Conservation (phyloP, 2,113 vertebrate species). For the Phylloscopus trochilus region DNA sequence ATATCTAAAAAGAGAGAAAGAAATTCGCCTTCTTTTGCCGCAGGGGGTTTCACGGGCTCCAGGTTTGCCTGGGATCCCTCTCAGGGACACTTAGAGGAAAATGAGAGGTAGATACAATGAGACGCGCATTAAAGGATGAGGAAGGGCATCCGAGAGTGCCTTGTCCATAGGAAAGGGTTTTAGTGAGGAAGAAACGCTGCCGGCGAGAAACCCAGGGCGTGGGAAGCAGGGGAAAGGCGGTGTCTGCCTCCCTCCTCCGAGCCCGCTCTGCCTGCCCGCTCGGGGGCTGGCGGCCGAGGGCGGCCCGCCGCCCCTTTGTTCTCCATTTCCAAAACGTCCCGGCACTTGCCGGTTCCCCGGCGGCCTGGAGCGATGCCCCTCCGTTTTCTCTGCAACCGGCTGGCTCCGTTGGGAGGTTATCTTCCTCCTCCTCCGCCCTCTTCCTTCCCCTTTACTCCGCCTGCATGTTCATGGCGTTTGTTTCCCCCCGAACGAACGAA, state of each 20-base stretch:
- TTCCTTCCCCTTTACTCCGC: not conserved
- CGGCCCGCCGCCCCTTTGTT: not conserved
- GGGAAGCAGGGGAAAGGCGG: not conserved
- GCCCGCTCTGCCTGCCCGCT: not conserved
- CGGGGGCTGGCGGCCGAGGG: no score
- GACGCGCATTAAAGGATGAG: not conserved
- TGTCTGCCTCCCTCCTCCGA: fast-evolving
- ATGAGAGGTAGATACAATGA: not conserved
- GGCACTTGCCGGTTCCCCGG: not conserved
- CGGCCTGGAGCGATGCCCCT: not conserved
- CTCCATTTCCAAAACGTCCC: no score
- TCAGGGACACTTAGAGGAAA: not conserved
- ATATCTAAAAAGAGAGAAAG: not conserved
- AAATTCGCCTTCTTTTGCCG: not conserved
- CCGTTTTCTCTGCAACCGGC: not conserved
- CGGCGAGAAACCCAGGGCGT: not conserved
- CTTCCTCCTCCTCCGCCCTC: not conserved
- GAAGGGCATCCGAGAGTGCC: no score
- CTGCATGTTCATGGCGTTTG: not conserved
- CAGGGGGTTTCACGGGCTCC: not conserved
- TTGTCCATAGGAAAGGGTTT: not conserved
- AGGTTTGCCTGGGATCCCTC: not conserved
- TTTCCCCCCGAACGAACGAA: not conserved
- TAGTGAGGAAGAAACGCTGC: not conserved
- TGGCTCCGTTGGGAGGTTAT: not conserved